These are phyloP conservation scores for Hirtodrosophila duncani DNA, from an alignment of 2,888 invertebrate species.

Conservation along the genomic window DNA sequence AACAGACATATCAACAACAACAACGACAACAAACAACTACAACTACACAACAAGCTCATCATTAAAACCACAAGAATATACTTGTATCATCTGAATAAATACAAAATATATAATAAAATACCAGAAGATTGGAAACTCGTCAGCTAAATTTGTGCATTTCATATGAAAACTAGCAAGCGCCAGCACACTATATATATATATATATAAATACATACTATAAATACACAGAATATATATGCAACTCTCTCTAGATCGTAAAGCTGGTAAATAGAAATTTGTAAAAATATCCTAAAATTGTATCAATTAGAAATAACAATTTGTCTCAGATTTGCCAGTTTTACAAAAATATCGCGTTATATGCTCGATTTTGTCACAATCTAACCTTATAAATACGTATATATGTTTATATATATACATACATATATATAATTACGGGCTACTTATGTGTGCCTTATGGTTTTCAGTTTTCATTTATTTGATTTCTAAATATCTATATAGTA, in stretches of 20 bases:
- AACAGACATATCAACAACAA: conserved; percentile 21
- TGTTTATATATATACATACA: conserved; percentile 26
- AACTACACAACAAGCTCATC: conserved; percentile 26
- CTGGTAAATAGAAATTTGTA: too few relatives aligned
- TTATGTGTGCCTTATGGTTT: conserved; percentile 26
- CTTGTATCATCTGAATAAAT: conserved; percentile 10
- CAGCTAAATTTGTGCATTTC: too few relatives aligned
- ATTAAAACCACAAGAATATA: conserved; percentile 7
- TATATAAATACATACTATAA: too few relatives aligned
- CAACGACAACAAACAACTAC: conserved; percentile 10
- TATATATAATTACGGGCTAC: conserved; percentile 17
- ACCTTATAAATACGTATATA: too few relatives aligned
- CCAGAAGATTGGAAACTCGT: too few relatives aligned
- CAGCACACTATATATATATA: too few relatives aligned
- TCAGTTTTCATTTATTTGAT: conserved; percentile 10
- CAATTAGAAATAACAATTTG: too few relatives aligned
- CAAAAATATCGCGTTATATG: not conserved
- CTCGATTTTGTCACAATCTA: conserved; percentile 2
- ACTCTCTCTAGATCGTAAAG: too few relatives aligned
- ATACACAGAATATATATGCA: too few relatives aligned
- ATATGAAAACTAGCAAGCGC: too few relatives aligned
- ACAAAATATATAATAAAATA: conserved; percentile 16
- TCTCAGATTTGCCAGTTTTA: not conserved
- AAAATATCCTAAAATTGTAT: too few relatives aligned
- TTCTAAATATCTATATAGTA: too few relatives aligned